Conservation (phyloP, 2,797 vertebrate species). For the Anabas testudineus region DNA sequence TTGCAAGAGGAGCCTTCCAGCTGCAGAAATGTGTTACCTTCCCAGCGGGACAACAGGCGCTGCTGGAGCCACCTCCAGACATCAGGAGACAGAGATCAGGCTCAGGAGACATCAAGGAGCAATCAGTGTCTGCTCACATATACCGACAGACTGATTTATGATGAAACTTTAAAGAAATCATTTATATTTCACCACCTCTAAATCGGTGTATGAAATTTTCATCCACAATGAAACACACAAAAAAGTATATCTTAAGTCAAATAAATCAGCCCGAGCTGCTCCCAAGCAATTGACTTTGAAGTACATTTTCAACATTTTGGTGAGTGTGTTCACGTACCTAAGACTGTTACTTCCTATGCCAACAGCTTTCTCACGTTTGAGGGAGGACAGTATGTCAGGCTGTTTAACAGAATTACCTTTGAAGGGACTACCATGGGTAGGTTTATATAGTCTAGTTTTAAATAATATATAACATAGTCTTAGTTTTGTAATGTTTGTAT, state of each 20-base stretch:
- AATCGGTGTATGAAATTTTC: slow-evolving; percentile 94
- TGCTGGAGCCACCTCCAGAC: slow-evolving; percentile 71
- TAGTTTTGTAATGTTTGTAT: slow-evolving; percentile 1
- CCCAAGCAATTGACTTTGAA: slow-evolving; percentile 76
- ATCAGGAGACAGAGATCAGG: slow-evolving; percentile 74
- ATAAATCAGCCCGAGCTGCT: slow-evolving; percentile 78
- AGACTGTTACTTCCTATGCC: slow-evolving; percentile 61
- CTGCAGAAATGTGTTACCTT: slow-evolving; percentile 61
- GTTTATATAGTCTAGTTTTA: background rate
- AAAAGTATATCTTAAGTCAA: slow-evolving; percentile 83
- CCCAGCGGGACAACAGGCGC: slow-evolving; percentile 74
- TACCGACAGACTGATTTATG: slow-evolving; percentile 90
- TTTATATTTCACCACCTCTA: slow-evolving; percentile 95
- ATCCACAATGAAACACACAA: slow-evolving; percentile 88
- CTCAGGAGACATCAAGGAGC: slow-evolving; percentile 85
- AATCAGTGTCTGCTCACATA: slow-evolving; percentile 90
- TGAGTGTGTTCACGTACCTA: slow-evolving; percentile 54
- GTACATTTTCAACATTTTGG: slow-evolving; percentile 66
- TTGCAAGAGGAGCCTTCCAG: slow-evolving; percentile 61
- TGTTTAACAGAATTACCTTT: slow-evolving; percentile 58
- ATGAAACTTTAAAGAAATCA: slow-evolving; percentile 95
- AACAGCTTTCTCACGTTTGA: slow-evolving; percentile 51
- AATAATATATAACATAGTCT: slow-evolving; percentile 1
- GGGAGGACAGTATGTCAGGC: slow-evolving; percentile 55
- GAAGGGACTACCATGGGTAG: slow-evolving; percentile 39